Percentiles rank a stretch among this genome's conserved stretches.
Conservation (phyloP, 2,888 invertebrate genomes). For the Ditylenchus weischeri region DNA sequence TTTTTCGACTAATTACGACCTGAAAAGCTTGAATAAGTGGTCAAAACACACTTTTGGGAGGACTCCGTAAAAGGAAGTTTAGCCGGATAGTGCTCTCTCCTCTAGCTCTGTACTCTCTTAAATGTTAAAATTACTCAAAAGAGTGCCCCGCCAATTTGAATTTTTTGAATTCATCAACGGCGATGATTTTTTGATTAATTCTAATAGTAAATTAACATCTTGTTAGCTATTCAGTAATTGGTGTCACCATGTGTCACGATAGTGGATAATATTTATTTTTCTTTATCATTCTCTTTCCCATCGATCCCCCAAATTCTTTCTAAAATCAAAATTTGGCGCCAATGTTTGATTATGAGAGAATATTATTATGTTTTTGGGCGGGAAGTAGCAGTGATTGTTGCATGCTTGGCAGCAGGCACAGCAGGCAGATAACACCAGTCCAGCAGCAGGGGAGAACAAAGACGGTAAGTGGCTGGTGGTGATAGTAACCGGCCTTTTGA, state of each 20-base stretch:
- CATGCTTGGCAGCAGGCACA: background rate
- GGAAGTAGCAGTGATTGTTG: background rate
- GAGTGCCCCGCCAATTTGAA: background rate
- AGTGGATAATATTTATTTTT: no score
- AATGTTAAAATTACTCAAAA: background rate
- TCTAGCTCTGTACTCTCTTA: no score
- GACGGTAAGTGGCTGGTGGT: background rate
- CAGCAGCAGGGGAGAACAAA: background rate
- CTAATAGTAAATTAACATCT: no score
- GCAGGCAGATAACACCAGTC: background rate
- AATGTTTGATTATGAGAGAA: slow-evolving; percentile 8
- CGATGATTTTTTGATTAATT: no score
- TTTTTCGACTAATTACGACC: no score
- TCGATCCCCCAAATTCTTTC: background rate
- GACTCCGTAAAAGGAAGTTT: no score
- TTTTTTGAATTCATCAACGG: no score
- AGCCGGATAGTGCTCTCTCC: no score
- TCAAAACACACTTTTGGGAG: no score
- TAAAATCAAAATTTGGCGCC: slow-evolving; percentile 1
- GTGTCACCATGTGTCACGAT: no score
- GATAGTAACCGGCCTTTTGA: slow-evolving; percentile 2
- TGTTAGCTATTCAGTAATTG: no score
- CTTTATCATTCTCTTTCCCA: background rate
- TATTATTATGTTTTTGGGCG: slow-evolving; percentile 6
- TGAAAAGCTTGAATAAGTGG: no score